Evolutionary conservation across 2,797 vertebrate genomes (phyloP), one percentile per base, ranked within the genome.

Genomic region (Perodicticus potto): DNA sequence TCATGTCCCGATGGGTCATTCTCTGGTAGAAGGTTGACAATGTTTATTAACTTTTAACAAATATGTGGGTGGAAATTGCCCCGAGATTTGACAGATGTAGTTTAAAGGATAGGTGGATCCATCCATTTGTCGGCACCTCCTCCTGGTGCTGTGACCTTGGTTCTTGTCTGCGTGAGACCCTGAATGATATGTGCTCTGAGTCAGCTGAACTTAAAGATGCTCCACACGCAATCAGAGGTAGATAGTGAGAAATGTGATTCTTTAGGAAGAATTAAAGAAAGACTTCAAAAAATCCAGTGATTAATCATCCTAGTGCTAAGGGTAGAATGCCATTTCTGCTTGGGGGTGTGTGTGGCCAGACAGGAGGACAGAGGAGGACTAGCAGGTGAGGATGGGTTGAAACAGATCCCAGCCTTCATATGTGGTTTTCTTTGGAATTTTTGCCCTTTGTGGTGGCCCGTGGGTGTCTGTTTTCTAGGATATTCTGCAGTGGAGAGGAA

Each of bases 141-240:
- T 72, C 17, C 1, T 0, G 1, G 55, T 45, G 32, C 72, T 72
- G 3, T 25, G 3, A 3, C 3, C 7, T 8, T 65, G 57, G 37
- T n/a, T 2, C 27, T 40, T 0, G 2, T 57, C 45, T 49, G 43
- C 0, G 0, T 22, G 59, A 92, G 69, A n/a, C 13, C 40, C 81
- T 5, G 0, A 11, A 8, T 73, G 3, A 3, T 1, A 0, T 3
- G 20, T 57, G 27, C 45, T 37, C 1, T 2, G 7, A 53, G 74
- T 7, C 27, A 20, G 69, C 16, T 11, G 32, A 25, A 27, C 0
- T 12, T 23, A 45, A 69, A 49, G 73, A 77, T 1, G 2, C 53
- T 73, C 25, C 57, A 9, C 2, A 27, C 22, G 37, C 12, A 2
- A 23, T 55, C 25, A 61, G 43, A 25, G 7, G 11, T 61, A 37